Evolutionary conservation across 2,797 vertebrate species (phyloP).

Genomic region (Lutjanus campechanus): DNA sequence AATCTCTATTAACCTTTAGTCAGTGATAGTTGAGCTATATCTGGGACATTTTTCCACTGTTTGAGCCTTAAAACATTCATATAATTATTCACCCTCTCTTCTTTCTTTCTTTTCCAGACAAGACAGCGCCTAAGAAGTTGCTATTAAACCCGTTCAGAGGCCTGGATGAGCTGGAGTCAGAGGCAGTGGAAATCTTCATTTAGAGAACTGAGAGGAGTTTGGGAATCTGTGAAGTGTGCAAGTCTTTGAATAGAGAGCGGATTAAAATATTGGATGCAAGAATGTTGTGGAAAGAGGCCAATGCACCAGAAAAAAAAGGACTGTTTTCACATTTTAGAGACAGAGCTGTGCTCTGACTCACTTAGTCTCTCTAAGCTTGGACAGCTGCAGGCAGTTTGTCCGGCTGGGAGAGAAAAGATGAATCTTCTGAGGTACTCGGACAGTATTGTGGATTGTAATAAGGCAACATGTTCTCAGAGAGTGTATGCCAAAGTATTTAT

Average conservation of each 20-base stretch:
- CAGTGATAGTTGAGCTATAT: slow-evolving; percentile 48
- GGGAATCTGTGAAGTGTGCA: slow-evolving; percentile 70
- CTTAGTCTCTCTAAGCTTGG: slow-evolving; percentile 62
- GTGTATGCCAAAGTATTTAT: slow-evolving; percentile 81
- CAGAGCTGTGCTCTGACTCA: slow-evolving; percentile 80
- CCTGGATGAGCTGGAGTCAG: slow-evolving; percentile 82
- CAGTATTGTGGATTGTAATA: slow-evolving; percentile 83
- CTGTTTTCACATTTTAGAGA: slow-evolving; percentile 65
- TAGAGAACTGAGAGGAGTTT: slow-evolving; percentile 66
- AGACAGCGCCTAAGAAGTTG: slow-evolving; percentile 68
- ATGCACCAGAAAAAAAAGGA: slow-evolving; percentile 32
- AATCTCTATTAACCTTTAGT: slow-evolving; percentile 69
- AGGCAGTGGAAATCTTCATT: slow-evolving; percentile 89
- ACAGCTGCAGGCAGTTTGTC: slow-evolving; percentile 73
- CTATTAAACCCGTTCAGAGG: slow-evolving; percentile 78
- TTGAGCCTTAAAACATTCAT: slow-evolving; percentile 39
- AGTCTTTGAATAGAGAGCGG: slow-evolving; percentile 52
- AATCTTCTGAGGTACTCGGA: slow-evolving; percentile 82
- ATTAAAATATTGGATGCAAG: slow-evolving; percentile 60
- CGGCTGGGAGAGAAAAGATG: slow-evolving; percentile 56
- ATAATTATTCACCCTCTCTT: slow-evolving; percentile 33
- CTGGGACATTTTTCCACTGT: slow-evolving; percentile 38
- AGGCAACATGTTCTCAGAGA: slow-evolving; percentile 75
- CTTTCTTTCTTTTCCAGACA: slow-evolving; percentile 66
- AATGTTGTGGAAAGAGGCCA: slow-evolving; percentile 66